These are phyloP conservation scores for Periparus ater DNA, from an alignment of 2,797 vertebrate species.

Conservation along the genomic window DNA sequence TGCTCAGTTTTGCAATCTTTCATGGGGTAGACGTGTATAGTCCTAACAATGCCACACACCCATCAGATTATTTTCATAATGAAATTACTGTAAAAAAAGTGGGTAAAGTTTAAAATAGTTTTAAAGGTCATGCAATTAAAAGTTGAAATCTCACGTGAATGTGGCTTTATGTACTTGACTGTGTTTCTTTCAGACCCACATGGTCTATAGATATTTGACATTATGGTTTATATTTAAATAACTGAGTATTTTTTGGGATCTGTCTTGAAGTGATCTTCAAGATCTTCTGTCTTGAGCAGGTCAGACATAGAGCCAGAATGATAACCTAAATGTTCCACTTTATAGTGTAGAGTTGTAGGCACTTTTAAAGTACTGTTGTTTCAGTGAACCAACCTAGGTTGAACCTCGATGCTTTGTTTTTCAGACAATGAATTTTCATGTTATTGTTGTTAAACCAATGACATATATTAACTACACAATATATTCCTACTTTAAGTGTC, in stretches of 20 bases:
- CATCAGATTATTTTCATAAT: neutral
- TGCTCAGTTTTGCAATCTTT: neutral
- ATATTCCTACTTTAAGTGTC: constrained; percentile 32
- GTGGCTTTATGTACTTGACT: neutral
- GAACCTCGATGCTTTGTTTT: neutral
- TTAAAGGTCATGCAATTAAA: neutral
- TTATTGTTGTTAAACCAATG: neutral
- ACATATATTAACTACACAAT: constrained; percentile 12
- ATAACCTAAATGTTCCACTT: neutral
- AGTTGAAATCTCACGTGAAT: neutral
- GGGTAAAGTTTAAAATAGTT: neutral
- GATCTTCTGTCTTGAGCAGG: neutral
- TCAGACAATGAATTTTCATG: constrained; percentile 37
- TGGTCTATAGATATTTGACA: neutral
- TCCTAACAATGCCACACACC: neutral
- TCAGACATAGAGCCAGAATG: neutral
- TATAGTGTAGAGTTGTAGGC: neutral
- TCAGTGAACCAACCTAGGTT: neutral
- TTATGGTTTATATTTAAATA: neutral
- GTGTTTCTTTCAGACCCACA: neutral
- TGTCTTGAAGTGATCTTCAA: neutral
- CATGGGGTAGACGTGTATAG: neutral
- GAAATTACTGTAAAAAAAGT: neutral
- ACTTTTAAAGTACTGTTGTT: neutral
- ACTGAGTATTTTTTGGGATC: neutral